Evolutionary conservation across 1,140 invertebrate species (phyloP), one percentile per base, ranked within the genome.

Genomic region (Neocloeon triangulifer): DNA sequence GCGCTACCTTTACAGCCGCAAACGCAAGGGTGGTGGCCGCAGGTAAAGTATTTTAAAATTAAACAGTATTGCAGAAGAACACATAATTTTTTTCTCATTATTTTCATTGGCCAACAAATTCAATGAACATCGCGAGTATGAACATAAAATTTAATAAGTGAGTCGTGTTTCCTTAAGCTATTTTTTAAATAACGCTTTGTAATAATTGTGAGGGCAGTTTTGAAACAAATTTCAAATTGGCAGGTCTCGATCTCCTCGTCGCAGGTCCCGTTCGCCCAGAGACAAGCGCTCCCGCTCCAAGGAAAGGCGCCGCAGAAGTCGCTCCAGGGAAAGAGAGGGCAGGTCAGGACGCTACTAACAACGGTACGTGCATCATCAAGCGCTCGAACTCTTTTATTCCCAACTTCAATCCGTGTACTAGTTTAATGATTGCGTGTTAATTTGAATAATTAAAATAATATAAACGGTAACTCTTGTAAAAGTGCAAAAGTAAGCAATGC

Each of bases 1-100:
- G 35, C 64, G 85, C 49, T 89, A 78, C 44, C 44, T 73, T n/a
- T 73, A 72, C 49, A 66, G 67, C 21, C 49, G 68, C 23, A 49
- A 55, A 23, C 42, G 57, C 16, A 39, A 39, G 29, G 44, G 37
- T 23, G 36, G 34, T n/a, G n/a, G n/a, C n/a, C n/a, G n/a, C n/a
- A n/a, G n/a, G n/a, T n/a, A n/a, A n/a, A 1, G 10, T 15, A 16
- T 3, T 19, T 7, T 16, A 14, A 17, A 9, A n/a, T 19, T 2
- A n/a, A n/a, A n/a, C n/a, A n/a, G n/a, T n/a, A n/a, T n/a, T n/a
- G n/a, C n/a, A n/a, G n/a, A n/a, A n/a, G n/a, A n/a, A n/a, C n/a
- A n/a, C n/a, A n/a, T 37, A 19, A 19, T 27, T 10, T n/a, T 15
- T 20, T 22, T 4, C 8, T 16, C 18, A n/a, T 36, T 20, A 8